Evolutionary conservation across 1,140 invertebrate species (phyloP), one percentile per base, ranked within the genome.

Genomic region (Caenorhabditis tropicalis): DNA sequence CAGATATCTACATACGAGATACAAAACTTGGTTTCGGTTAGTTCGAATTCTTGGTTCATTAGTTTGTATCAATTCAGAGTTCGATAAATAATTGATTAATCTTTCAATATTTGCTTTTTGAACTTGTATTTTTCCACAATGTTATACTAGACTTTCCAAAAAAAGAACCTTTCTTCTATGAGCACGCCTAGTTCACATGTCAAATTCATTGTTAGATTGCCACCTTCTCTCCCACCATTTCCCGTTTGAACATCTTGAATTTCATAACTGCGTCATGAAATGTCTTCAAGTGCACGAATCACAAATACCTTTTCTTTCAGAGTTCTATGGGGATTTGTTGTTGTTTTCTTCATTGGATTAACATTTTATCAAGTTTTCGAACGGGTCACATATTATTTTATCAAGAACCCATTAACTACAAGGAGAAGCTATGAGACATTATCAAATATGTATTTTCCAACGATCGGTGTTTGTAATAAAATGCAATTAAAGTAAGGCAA

Each of bases 291-390:
- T 21, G 39, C 39, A 79, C 39, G 49, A 27, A 56, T 82, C 15
- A 82, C 49, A 80, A 49, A 43, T 10, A 21, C 9, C 49, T 58
- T 7, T 83, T n/a, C 60, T 82, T 86, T 74, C 49, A 86, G 87
- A 36, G 21, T 82, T 19, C 43, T 88, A 2, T 88, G 87, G 87
- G 87, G 82, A 48, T 58, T 88, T 15, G n/a, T 88, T 21, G 58
- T 88, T 9, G 33, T 85, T 21, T 88, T 88, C 53, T 88, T 88
- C 49, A 48, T 88, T 21, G 82, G 82, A n/a, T 33, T 88, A 29
- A 88, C 87, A 56, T 81, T 88, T 74, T 88, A 88, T 87, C 87
- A 88, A 79, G 87, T 88, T 27, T 84, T 58, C 80, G 87, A 87
- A 83, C 87, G 87, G 36, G 87, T 88, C 39, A 81, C 56, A 7